Conservation (phyloP, 2,113 vertebrate genomes). For the Ctenomys sociabilis region DNA sequence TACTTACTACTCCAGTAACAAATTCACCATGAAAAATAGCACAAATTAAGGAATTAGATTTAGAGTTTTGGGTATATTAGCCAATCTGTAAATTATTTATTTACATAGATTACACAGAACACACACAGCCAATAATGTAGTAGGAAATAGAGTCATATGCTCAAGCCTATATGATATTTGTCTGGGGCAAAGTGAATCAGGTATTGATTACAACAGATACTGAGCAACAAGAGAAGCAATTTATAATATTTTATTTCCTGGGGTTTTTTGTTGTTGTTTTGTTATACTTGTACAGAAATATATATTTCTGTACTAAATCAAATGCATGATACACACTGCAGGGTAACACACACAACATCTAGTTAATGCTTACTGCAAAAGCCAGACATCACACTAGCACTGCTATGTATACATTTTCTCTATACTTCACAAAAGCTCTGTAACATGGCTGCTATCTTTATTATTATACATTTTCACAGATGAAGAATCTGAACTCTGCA, state of each 20-base stretch:
- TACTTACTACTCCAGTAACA: background rate
- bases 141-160: slow-evolving; percentile 40
- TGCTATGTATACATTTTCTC: background rate
- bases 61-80: background rate
- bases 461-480: slow-evolving; percentile 50
- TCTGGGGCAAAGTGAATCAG: slow-evolving; percentile 47
- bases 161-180: slow-evolving; percentile 33
- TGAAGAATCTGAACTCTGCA: slow-evolving; percentile 27
- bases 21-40: slow-evolving; percentile 23
- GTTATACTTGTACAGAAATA: slow-evolving; percentile 8
- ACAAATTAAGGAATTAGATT: slow-evolving; percentile 44
- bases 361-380: background rate
- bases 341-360: background rate
- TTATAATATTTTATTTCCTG: slow-evolving; percentile 8
- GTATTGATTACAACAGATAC: slow-evolving; percentile 34
- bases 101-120: slow-evolving; percentile 18
- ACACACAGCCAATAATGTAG: slow-evolving; percentile 49
- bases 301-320: slow-evolving; percentile 53
- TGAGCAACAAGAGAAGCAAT: slow-evolving; percentile 58
- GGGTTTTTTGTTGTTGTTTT: slow-evolving; percentile 31
- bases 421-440: slow-evolving; percentile 15
- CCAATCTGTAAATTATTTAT: slow-evolving; percentile 13
- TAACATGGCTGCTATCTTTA: background rate
- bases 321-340: slow-evolving; percentile 3
- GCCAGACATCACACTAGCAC: background rate